Conservation (phyloP, 1,140 invertebrate species). For the Lordiphosa stackelbergi region DNA sequence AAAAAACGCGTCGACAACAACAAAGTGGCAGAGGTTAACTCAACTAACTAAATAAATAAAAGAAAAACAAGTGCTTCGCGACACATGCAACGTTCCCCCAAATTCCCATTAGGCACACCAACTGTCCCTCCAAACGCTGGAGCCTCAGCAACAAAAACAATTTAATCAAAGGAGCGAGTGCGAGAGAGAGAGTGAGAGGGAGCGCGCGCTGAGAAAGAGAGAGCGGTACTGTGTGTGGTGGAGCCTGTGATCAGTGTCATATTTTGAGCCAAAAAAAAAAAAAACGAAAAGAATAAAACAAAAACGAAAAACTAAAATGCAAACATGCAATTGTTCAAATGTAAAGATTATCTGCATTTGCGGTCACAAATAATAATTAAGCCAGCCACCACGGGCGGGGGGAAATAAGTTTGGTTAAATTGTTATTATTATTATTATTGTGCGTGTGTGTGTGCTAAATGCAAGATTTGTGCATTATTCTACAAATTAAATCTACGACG, state of each 20-base stretch:
- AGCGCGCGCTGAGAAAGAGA: neutral
- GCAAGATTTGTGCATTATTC: slow-evolving; percentile 58
- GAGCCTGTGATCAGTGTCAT: slow-evolving; percentile 12
- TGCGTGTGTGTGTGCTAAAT: slow-evolving; percentile 48
- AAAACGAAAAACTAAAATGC: slow-evolving; percentile 24
- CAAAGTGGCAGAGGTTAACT: slow-evolving; percentile 30
- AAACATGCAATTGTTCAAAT: slow-evolving; percentile 58
- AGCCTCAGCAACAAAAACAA: slow-evolving; percentile 9
- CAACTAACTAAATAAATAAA: slow-evolving; percentile 20
- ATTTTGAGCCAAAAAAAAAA: slow-evolving; percentile 10
- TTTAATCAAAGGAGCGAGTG: slow-evolving; percentile 7
- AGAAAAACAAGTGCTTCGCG: slow-evolving; percentile 2
- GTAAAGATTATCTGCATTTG: slow-evolving; percentile 40
- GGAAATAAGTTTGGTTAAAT: slow-evolving; percentile 26
- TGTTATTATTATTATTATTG: slow-evolving; percentile 15
- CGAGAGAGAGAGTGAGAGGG: slow-evolving; percentile 8
- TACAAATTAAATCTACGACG: slow-evolving; percentile 72
- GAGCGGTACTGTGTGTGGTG: too few relatives aligned
- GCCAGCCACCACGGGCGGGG: slow-evolving; percentile 8
- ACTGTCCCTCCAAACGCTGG: slow-evolving; percentile 5
- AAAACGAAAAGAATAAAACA: slow-evolving; percentile 19
- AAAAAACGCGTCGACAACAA: slow-evolving; percentile 56
- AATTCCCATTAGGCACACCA: too few relatives aligned
- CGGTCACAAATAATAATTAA: slow-evolving; percentile 3
- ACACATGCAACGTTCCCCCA: neutral